Evolutionary conservation across 2,888 invertebrate species (phyloP), one percentile per base, ranked within the genome.

Genomic region (Labia minor): DNA sequence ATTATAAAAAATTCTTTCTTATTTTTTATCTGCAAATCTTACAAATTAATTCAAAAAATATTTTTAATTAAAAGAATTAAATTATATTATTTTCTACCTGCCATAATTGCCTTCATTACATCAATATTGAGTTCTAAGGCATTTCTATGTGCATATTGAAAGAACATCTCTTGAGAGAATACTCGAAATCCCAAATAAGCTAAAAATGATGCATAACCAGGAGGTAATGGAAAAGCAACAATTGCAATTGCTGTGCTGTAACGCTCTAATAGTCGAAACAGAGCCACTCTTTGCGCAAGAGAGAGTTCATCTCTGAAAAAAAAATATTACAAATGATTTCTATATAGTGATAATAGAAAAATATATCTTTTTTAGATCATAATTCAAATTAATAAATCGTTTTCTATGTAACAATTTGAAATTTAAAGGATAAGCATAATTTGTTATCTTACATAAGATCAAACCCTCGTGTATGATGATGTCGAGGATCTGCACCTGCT

Each of bases 201-300:
- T 77, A 93, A 90, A 80, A 92, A 94, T 2, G 93, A 91, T 18
- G 89, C 87, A 77, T 93, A 93, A 14, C 93, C 93, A 74, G 90
- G 88, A 11, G 93, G 92, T 71, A 92, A 78, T 0, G 90, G 90
- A 77, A 88, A 94, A 26, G 90, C 91, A 70, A 90, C 83, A 1
- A 86, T 86, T 74, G 90, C 90, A 18, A 87, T 83, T 0, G 92
- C 89, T 72, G 89, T 80, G 73, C 87, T 86, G 78, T 90, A 93
- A 72, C 92, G 85, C 77, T 94, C 93, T 71, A 93, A 78, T 21
- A 89, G 82, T 70, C 87, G 85, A 76, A 92, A 92, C 64, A 93
- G 77, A 19, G 89, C 82, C 75, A 83, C 83, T 68, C 87, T 85
- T 74, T 88, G 86, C 2, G 83, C 82, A 68, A 85, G 84, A 21